Percentiles rank a stretch among this genome's conserved stretches.
phyloP scores from a whole-genome alignment of 2,888 invertebrate genomes.

The Chrysomela aeneicollis region DNA sequence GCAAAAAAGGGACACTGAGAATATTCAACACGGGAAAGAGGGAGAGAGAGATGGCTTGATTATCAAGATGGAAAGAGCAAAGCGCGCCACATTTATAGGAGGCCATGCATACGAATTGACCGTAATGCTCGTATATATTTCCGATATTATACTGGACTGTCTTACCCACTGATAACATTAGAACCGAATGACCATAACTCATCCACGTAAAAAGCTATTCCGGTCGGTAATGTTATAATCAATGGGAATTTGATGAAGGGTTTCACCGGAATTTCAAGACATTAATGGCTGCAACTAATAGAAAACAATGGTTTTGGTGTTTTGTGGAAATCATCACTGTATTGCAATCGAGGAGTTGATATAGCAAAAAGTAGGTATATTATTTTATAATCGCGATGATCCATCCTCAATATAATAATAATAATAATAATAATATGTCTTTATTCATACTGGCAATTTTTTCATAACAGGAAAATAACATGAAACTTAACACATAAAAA shows the following conservation, averaged over 20 bases:
- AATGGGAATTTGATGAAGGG: slow-evolving; percentile 27
- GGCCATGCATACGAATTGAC: slow-evolving; percentile 56
- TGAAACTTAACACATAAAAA: too few relatives aligned
- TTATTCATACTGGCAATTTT: too few relatives aligned
- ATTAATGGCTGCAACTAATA: too few relatives aligned
- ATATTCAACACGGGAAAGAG: slow-evolving; percentile 25
- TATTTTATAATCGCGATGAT: too few relatives aligned
- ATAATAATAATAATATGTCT: too few relatives aligned
- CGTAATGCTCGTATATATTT: slow-evolving; percentile 55
- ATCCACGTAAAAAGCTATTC: slow-evolving; percentile 35
- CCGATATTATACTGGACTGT: slow-evolving; percentile 53
- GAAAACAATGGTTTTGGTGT: too few relatives aligned
- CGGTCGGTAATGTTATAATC: slow-evolving; percentile 25
- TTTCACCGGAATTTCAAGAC: too few relatives aligned
- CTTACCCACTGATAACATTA: slow-evolving; percentile 53
- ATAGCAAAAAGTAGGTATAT: too few relatives aligned
- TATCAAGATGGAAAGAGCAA: slow-evolving; percentile 29
- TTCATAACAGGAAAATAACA: too few relatives aligned
- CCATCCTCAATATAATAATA: too few relatives aligned
- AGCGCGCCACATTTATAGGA: slow-evolving; percentile 38
- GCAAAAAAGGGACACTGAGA: slow-evolving; percentile 18
- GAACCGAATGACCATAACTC: slow-evolving; percentile 49
- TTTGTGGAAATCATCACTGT: too few relatives aligned
- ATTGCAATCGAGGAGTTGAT: too few relatives aligned
- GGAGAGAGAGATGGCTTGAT: slow-evolving; percentile 18